A percentile compares a stretch with the other conserved stretches of the same genome.
These are phyloP conservation scores for Alectoris magna DNA, from an alignment of 2,797 vertebrate species.

Conservation along the genomic window DNA sequence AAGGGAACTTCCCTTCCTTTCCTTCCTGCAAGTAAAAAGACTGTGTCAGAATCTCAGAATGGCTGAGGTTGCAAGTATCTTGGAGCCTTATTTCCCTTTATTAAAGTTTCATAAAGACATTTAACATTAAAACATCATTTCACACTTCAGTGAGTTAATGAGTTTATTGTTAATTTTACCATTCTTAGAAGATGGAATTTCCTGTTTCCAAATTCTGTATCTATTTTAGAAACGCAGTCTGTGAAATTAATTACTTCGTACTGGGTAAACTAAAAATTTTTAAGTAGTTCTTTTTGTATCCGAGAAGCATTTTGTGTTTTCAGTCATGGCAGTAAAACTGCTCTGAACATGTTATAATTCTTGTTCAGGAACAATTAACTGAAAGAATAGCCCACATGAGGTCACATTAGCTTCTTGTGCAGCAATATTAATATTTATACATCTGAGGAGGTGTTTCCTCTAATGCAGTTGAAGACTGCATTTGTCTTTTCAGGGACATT, in stretches of 20 bases:
- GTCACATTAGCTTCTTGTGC: neutral
- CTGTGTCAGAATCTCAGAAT: neutral
- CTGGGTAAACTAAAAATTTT: neutral
- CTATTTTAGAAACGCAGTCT: neutral
- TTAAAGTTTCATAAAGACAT: neutral
- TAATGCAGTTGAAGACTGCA: neutral
- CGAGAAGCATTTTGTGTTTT: neutral
- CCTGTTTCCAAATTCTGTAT: neutral
- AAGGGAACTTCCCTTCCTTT: constrained; percentile 10
- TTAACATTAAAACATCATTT: neutral
- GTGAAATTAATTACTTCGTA: neutral
- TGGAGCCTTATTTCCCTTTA: neutral
- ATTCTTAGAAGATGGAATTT: neutral
- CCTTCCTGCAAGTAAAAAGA: constrained; percentile 28
- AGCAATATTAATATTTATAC: neutral
- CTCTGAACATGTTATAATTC: neutral
- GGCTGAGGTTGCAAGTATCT: neutral
- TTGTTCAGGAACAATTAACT: neutral
- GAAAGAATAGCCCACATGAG: neutral
- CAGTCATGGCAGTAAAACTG: neutral
- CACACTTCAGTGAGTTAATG: neutral
- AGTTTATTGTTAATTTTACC: neutral
- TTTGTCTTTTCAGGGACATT: constrained; percentile 5
- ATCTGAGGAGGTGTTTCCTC: neutral
- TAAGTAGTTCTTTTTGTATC: neutral